Percentiles rank a stretch among this genome's conserved stretches.
Evolutionary conservation across 2,888 invertebrate species (phyloP).

Genomic region (Malthinus seriepunctatus): DNA sequence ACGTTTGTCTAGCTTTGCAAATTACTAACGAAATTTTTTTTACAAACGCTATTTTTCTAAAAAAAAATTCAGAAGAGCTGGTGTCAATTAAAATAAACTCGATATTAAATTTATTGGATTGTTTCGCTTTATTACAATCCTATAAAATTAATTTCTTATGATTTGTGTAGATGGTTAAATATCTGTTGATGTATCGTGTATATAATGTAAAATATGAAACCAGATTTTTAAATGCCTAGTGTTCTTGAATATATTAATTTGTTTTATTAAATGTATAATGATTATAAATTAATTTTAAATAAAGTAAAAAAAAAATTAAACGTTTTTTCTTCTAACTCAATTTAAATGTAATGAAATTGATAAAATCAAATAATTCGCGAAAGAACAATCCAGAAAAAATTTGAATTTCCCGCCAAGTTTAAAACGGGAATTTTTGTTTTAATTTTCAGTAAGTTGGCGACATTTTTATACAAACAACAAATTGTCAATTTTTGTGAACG

Average conservation of each 20-base stretch:
- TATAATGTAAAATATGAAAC: conserved; percentile 3
- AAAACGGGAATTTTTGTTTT: no score
- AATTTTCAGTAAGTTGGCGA: no score
- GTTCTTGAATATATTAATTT: conserved; percentile 1
- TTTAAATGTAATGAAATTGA: no score
- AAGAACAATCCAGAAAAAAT: no score
- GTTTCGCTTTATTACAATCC: no score
- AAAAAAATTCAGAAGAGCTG: not conserved
- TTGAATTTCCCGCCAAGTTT: no score
- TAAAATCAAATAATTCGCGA: no score
- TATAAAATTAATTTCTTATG: not conserved
- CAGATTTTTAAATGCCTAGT: conserved; percentile 4
- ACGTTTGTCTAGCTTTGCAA: not conserved
- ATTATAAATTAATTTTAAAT: conserved; percentile 3
- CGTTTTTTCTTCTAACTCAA: no score
- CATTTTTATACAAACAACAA: not conserved
- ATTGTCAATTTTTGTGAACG: conserved; percentile 1
- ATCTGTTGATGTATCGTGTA: conserved; percentile 1
- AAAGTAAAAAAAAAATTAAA: not conserved
- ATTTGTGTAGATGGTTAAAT: conserved; percentile 8
- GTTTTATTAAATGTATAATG: conserved; percentile 6
- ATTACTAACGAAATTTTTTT: not conserved
- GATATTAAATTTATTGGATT: no score
- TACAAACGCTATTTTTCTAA: not conserved
- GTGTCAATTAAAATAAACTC: no score